phyloP scores from a whole-genome alignment of 1,140 invertebrate genomes.

The Bombus picipes region DNA sequence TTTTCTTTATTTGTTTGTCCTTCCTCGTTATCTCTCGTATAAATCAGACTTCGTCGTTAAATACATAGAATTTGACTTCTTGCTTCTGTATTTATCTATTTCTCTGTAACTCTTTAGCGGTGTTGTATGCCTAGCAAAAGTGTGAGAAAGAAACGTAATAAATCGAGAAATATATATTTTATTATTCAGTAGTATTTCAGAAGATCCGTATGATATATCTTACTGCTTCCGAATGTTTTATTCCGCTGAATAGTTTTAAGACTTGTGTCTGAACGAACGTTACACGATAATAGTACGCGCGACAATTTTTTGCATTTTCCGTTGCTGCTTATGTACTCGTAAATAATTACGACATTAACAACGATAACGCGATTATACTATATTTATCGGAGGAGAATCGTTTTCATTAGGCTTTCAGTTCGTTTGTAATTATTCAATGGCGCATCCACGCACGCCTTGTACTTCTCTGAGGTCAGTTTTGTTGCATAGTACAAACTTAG shows the following conservation, averaged over 20 bases:
- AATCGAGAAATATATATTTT: not conserved
- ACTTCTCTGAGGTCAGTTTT: constrained; percentile 36
- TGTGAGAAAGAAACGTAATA: constrained; percentile 12
- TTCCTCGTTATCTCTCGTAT: not conserved
- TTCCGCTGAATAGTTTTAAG: not conserved
- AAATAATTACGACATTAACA: constrained; percentile 15
- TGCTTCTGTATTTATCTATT: not conserved
- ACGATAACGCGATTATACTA: constrained; percentile 14
- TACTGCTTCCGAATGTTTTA: not conserved
- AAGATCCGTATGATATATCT: not conserved
- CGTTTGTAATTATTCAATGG: not conserved
- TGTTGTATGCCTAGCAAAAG: not conserved
- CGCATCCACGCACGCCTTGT: not conserved
- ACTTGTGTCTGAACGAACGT: not conserved
- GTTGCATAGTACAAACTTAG: constrained; percentile 44
- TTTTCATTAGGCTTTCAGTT: constrained; percentile 36
- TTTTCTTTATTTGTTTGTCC: not conserved
- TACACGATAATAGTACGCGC: too few relatives aligned
- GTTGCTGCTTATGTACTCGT: constrained; percentile 29
- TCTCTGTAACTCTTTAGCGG: not conserved
- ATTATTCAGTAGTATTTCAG: not conserved
- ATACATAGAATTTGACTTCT: not conserved
- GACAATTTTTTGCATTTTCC: constrained; percentile 25
- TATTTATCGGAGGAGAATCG: constrained; percentile 12
- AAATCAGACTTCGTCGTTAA: constrained; percentile 9